Evolutionary conservation across 2,113 vertebrate species (phyloP).

Genomic region (Chaetorhynchus papuensis): DNA sequence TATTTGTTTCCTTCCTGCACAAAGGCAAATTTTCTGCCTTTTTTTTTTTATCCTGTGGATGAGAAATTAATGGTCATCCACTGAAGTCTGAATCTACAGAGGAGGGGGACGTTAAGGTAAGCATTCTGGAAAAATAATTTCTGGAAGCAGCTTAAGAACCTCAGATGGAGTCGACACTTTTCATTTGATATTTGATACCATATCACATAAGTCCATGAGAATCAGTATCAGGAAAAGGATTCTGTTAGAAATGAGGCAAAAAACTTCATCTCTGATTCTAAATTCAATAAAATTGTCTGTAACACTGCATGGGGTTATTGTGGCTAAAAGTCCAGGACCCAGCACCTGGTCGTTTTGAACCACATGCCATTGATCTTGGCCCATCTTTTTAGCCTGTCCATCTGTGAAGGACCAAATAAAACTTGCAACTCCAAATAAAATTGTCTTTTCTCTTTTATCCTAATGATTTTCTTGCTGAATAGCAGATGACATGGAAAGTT

Average conservation of each 20-base stretch:
- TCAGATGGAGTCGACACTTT: not conserved
- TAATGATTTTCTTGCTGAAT: not conserved
- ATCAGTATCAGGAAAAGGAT: not conserved
- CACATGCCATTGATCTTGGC: not conserved
- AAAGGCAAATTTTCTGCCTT: not conserved
- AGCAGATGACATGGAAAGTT: not conserved
- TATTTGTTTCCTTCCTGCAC: not conserved
- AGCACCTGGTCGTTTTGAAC: not conserved
- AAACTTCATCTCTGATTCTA: not conserved
- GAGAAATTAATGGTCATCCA: not conserved
- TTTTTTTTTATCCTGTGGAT: not conserved
- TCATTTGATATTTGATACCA: not conserved
- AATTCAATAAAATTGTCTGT: not conserved
- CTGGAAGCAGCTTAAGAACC: not conserved
- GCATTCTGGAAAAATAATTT: not conserved
- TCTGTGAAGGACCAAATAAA: not conserved
- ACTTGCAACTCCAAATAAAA: not conserved
- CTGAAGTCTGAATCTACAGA: not conserved
- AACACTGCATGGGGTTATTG: not conserved
- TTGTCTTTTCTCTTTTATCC: not conserved
- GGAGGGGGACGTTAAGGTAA: not conserved
- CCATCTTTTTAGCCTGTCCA: not conserved
- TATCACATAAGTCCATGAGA: not conserved
- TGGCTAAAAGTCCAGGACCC: not conserved
- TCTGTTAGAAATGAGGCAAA: not conserved